Percentiles rank a stretch among this genome's conserved stretches.
phyloP scores from a whole-genome alignment of 2,888 invertebrate species.

The Cheilosia vernalis region DNA sequence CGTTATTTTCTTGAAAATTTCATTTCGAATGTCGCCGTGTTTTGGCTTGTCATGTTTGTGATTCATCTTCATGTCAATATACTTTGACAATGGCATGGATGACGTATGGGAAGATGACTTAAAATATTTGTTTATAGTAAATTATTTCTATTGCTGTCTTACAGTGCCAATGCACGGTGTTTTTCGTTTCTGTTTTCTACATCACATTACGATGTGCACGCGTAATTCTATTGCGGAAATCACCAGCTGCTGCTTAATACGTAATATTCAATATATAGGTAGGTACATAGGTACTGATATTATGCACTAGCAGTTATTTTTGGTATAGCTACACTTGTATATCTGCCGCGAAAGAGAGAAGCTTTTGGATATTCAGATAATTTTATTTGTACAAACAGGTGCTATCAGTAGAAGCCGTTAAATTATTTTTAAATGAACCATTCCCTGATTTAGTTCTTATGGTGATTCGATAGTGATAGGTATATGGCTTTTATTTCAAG shows the following conservation, averaged over 20 bases:
- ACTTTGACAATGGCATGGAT: neutral
- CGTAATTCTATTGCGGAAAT: constrained; percentile 3
- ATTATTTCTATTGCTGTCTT: constrained; percentile 5
- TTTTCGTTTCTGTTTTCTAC: too few relatives aligned
- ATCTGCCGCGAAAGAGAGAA: too few relatives aligned
- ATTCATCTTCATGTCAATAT: constrained; percentile 17
- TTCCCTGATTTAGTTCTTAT: too few relatives aligned
- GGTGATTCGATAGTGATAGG: too few relatives aligned
- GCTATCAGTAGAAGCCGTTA: too few relatives aligned
- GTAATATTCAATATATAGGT: neutral
- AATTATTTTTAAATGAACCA: too few relatives aligned
- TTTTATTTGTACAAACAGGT: too few relatives aligned
- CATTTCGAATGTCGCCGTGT: neutral
- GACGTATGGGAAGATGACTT: neutral
- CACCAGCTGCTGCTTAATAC: neutral
- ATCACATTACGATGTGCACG: neutral
- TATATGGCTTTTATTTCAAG: too few relatives aligned
- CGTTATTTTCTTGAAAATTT: constrained; percentile 16
- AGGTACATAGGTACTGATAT: neutral
- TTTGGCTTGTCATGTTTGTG: constrained; percentile 40
- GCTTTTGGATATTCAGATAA: too few relatives aligned
- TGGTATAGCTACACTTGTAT: too few relatives aligned
- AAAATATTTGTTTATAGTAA: neutral
- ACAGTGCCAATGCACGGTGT: neutral
- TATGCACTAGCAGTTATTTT: neutral